Conservation (phyloP, 2,888 invertebrate genomes). For the Cephalotes varians region DNA sequence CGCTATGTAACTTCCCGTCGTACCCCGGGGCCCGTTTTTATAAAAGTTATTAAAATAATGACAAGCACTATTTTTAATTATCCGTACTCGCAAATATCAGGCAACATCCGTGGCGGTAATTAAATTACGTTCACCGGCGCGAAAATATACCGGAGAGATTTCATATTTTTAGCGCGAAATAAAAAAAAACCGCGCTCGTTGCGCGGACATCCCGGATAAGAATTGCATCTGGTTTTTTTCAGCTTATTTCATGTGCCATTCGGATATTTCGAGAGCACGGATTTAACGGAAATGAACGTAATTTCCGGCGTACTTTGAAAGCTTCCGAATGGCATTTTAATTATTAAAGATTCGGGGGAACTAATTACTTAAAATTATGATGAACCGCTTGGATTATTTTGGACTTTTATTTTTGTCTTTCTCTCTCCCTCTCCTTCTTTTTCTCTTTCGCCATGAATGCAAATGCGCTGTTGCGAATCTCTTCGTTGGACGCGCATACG, state of each 20-base stretch:
- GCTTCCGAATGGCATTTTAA: background rate
- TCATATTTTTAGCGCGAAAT: slow-evolving; percentile 15
- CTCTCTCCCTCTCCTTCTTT: background rate
- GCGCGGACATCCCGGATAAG: slow-evolving; percentile 29
- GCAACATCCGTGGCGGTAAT: slow-evolving; percentile 23
- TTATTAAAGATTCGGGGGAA: slow-evolving; percentile 18
- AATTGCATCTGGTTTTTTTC: slow-evolving; percentile 40
- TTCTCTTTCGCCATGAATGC: background rate
- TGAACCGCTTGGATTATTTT: background rate
- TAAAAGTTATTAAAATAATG: slow-evolving; percentile 41
- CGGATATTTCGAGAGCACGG: slow-evolving; percentile 6
- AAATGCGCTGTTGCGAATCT: background rate
- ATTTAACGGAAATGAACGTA: slow-evolving; percentile 33
- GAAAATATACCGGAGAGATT: slow-evolving; percentile 24
- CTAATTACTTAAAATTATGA: slow-evolving; percentile 24
- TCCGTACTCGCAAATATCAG: slow-evolving; percentile 35
- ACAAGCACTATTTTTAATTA: slow-evolving; percentile 35
- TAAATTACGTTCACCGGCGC: slow-evolving; percentile 35
- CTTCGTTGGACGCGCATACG: background rate
- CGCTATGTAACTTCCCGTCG: background rate
- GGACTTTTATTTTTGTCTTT: background rate
- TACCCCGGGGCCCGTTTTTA: background rate
- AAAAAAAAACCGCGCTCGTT: slow-evolving; percentile 11
- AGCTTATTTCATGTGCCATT: slow-evolving; percentile 20
- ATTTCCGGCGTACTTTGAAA: slow-evolving; percentile 17